Evolutionary conservation across 2,888 invertebrate species (phyloP).

Genomic region (Spisula subtruncata): DNA sequence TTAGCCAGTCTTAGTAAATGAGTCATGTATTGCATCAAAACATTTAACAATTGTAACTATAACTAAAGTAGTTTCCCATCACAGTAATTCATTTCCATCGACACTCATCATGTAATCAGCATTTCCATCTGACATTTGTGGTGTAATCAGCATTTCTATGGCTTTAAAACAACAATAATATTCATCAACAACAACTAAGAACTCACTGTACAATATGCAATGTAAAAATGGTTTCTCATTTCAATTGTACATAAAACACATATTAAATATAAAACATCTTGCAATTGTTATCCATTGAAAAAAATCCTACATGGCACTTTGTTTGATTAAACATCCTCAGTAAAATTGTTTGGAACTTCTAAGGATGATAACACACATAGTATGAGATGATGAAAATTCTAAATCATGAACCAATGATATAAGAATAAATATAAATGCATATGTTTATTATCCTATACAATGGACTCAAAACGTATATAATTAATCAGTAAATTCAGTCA

Average conservation of each 20-base stretch:
- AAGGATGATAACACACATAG: background rate
- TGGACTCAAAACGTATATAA: background rate
- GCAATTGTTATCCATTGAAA: slow-evolving; percentile 23
- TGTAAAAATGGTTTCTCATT: slow-evolving; percentile 55
- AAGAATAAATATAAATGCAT: slow-evolving; percentile 56
- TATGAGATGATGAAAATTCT: slow-evolving; percentile 28
- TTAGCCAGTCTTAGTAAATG: too few species aligned
- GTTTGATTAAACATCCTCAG: slow-evolving; percentile 19
- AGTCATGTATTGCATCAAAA: too few species aligned
- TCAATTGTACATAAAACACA: slow-evolving; percentile 42
- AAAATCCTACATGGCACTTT: slow-evolving; percentile 25
- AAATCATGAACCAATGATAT: slow-evolving; percentile 30
- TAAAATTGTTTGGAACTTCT: slow-evolving; percentile 28
- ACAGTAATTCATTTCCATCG: background rate
- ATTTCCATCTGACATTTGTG: too few species aligned
- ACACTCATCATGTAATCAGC: slow-evolving; percentile 7
- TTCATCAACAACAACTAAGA: slow-evolving; percentile 43
- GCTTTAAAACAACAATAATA: slow-evolving; percentile 46
- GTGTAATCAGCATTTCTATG: slow-evolving; percentile 9
- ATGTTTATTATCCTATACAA: background rate
- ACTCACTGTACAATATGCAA: slow-evolving; percentile 47
- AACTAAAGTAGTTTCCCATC: too few species aligned
- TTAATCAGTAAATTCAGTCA: background rate
- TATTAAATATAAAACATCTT: slow-evolving; percentile 34
- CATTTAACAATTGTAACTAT: too few species aligned